Base-by-base conservation (phyloP, 2,113 vertebrate species). In the Climacteris rufus region DNA sequence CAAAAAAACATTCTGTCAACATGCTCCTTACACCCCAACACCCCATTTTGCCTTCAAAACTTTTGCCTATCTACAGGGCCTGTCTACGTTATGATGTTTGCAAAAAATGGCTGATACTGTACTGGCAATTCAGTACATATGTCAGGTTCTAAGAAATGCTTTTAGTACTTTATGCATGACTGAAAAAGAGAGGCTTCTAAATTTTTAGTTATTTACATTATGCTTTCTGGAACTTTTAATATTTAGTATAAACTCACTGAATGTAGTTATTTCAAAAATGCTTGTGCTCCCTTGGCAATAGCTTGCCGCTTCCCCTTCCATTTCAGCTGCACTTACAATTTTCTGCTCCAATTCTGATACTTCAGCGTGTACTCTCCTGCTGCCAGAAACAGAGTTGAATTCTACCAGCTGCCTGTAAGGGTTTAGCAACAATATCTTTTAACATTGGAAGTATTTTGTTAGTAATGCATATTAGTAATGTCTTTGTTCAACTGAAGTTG, bases 321-420 rank as follows among this genome's bases (percentile, higher is more conserved):
- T 95, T 96, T 96, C 90, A 95, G 91, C 93, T 96, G 90, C 82
- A 88, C 92, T 96, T 94, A 94, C 87, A 96, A 95, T 96, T 97
- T 96, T 96, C 94, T 96, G 96, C 94, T 96, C 90, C 90, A 95
- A 75, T 96, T 97, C 94, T 97, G 90, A 71, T 91, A 91, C 87
- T 96, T 84, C 90, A 95, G 76, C 85, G 70, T 94, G 92, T 83
- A 95, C 88, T 90, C 76, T 96, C 75, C 52, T 74, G 88, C 94
- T 96, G 94, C 92, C 94, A 95, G 95, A 93, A 93, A 90, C 71
- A 95, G 95, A 90, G 92, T 6, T 90, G 88, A 92, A 91, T 94
- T 68, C 88, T 90, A 96, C 75, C 90, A 90, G 96, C 90, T 94
- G 96, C 87, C 71, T 94, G 79, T 90, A 83, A 92, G 79, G 50